A percentile compares a stretch with the other conserved stretches of the same genome.
Conservation (phyloP, 2,797 vertebrate species). For the Kryptopterus vitreolus region DNA sequence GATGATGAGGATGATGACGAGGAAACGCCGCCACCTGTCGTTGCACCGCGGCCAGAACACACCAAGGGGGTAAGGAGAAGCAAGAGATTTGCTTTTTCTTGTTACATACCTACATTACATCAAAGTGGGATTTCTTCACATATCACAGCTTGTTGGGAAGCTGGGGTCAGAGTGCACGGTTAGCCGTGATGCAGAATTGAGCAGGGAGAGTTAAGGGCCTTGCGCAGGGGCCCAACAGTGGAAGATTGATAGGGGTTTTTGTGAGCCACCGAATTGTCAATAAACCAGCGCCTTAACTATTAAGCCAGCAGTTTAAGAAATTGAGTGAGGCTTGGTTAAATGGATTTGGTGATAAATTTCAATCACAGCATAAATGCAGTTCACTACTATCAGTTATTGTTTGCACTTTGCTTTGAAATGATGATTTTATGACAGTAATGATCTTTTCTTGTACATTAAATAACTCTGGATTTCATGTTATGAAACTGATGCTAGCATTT, state of each 20-base stretch:
- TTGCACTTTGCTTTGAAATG: neutral
- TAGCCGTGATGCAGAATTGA: no score
- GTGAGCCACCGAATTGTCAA: no score
- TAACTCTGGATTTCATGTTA: neutral
- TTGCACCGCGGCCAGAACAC: conserved; percentile 93
- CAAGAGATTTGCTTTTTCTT: neutral
- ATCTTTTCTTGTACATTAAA: neutral
- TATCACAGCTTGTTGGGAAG: no score
- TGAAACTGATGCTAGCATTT: no score
- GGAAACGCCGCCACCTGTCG: conserved; percentile 86
- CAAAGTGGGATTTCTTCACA: no score
- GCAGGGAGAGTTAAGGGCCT: no score
- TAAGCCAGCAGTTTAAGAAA: no score
- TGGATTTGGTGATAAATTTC: neutral
- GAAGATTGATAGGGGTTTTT: no score
- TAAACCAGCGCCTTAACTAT: no score
- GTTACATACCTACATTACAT: no score
- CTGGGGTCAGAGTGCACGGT: no score
- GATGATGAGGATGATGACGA: conserved; percentile 93
- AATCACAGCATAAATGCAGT: neutral
- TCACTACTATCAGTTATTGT: neutral
- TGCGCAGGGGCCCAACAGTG: no score
- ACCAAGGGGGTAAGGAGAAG: conserved; percentile 91
- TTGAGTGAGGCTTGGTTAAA: neutral
- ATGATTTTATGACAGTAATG: neutral